Percentiles rank a stretch among this genome's conserved stretches.
Conservation (phyloP, 1,140 invertebrate species). For the Cyphomyrmex costatus region DNA sequence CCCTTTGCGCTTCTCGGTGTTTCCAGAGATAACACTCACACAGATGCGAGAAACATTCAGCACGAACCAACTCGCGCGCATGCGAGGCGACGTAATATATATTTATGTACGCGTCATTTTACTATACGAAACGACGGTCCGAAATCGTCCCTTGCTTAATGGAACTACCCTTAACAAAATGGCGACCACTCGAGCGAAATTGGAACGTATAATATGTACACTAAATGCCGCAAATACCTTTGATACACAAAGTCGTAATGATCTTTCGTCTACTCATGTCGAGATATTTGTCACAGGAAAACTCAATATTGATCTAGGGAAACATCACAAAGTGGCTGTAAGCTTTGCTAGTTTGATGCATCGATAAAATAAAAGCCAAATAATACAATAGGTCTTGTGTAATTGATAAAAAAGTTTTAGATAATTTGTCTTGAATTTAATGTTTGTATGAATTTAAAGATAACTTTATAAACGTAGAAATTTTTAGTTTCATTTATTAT, state of each 20-base stretch:
- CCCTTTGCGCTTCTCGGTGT: constrained; percentile 45
- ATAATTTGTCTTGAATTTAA: neutral
- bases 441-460: neutral
- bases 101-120: constrained; percentile 58
- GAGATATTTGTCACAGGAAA: neutral
- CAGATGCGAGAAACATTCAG: constrained; percentile 22
- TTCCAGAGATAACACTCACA: constrained; percentile 53
- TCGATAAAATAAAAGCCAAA: neutral
- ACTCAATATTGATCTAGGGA: neutral
- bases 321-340: neutral
- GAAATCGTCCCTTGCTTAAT: constrained; percentile 54
- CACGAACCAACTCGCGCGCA: neutral
- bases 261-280: neutral
- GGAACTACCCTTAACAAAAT: constrained; percentile 60
- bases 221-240: neutral
- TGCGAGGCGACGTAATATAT: constrained; percentile 39
- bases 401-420: neutral
- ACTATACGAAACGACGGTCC: constrained; percentile 14
- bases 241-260: neutral
- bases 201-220: constrained; percentile 31
- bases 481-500: neutral
- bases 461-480: neutral
- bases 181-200: constrained; percentile 51
- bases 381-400: neutral
- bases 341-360: neutral